These are phyloP conservation scores for Plebejus melissa DNA, from an alignment of 2,888 invertebrate species.

Conservation along the genomic window DNA sequence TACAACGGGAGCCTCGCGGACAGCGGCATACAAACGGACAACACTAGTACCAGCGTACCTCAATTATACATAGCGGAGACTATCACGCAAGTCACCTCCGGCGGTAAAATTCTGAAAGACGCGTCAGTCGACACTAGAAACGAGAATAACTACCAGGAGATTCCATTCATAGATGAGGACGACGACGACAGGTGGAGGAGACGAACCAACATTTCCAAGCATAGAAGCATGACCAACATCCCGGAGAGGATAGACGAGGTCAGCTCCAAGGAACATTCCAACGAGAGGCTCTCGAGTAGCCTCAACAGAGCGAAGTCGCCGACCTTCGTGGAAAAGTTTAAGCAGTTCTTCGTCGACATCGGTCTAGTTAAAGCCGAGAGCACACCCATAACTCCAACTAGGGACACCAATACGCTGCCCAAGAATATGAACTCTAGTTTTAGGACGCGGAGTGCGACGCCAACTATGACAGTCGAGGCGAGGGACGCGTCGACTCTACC, in stretches of 20 bases:
- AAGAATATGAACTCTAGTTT: conserved; percentile 63
- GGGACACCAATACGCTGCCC: conserved; percentile 54
- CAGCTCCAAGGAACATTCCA: conserved; percentile 53
- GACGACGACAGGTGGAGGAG: conserved; percentile 53
- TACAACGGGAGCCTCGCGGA: conserved; percentile 68
- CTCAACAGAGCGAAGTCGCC: conserved; percentile 68
- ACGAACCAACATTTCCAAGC: conserved; percentile 58
- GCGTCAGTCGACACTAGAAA: conserved; percentile 70
- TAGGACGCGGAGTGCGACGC: conserved; percentile 57
- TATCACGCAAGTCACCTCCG: conserved; percentile 36
- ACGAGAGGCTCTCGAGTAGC: conserved; percentile 60
- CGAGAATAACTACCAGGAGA: conserved; percentile 69
- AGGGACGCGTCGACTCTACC: conserved; percentile 65
- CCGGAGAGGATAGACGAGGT: conserved; percentile 65
- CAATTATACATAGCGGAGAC: conserved; percentile 63
- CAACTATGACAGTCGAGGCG: conserved; percentile 46
- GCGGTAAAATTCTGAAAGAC: conserved; percentile 59
- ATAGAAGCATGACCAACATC: conserved; percentile 70
- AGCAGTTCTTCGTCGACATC: conserved; percentile 68
- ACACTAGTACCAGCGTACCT: conserved; percentile 69
- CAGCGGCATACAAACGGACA: conserved; percentile 72
- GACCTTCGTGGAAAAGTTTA: conserved; percentile 70
- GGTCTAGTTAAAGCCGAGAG: conserved; percentile 62
- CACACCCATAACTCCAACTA: conserved; percentile 37
- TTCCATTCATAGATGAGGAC: conserved; percentile 72